Evolutionary conservation across 2,797 vertebrate species (phyloP).

Genomic region (Alcedo atthis): DNA sequence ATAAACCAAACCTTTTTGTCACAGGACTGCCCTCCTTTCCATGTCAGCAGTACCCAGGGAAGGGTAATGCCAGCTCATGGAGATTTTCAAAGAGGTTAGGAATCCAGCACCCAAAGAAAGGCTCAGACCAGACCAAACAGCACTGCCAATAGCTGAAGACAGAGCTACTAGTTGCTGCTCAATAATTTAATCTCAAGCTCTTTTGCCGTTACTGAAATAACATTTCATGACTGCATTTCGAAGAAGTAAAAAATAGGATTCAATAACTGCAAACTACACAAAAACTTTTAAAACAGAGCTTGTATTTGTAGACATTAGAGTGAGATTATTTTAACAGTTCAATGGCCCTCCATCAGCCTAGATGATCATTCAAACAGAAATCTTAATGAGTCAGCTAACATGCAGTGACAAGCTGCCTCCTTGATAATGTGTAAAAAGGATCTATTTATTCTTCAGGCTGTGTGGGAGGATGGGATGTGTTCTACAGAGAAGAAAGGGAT

Average conservation of each 20-base stretch:
- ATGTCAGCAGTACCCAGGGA: not conserved
- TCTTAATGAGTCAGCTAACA: slow-evolving; percentile 58
- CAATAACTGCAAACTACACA: not conserved
- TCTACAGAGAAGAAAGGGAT: not conserved
- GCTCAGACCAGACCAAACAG: not conserved
- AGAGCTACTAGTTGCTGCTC: not conserved
- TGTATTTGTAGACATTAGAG: not conserved
- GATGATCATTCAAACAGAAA: slow-evolving; percentile 50
- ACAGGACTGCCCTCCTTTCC: not conserved
- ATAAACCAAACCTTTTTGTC: not conserved
- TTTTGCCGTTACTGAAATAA: not conserved
- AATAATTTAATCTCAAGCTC: not conserved
- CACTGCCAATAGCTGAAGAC: not conserved
- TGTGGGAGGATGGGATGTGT: not conserved
- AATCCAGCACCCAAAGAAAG: not conserved
- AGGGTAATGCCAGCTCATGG: not conserved
- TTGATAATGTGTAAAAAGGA: slow-evolving; percentile 12
- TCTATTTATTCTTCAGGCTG: slow-evolving; percentile 28
- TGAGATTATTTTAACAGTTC: slow-evolving; percentile 21
- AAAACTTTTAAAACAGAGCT: slow-evolving; percentile 14
- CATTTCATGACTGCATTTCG: not conserved
- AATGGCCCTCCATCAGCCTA: slow-evolving; percentile 18
- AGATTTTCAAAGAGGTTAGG: not conserved
- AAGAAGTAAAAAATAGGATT: slow-evolving; percentile 1
- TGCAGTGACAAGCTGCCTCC: slow-evolving; percentile 47